Conservation (phyloP, 2,888 invertebrate species). For the Ceramica pisi region DNA sequence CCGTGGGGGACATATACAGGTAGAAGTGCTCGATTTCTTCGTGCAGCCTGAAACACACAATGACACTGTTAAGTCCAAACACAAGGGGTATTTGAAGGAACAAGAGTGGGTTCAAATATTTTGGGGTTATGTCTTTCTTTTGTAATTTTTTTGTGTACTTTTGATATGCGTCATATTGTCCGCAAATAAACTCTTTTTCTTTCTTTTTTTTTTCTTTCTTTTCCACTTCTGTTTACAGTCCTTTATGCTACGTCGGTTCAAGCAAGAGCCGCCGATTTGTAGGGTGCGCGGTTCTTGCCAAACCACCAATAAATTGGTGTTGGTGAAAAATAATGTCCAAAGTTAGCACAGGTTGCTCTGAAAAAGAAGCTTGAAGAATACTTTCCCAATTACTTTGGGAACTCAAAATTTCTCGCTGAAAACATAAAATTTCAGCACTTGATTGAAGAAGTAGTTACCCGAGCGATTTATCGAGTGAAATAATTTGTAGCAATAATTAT, state of each 20-base stretch:
- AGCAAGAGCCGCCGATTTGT: neutral
- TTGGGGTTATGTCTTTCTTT: no score
- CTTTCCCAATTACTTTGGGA: neutral
- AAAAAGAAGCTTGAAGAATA: neutral
- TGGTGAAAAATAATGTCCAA: neutral
- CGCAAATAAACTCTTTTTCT: no score
- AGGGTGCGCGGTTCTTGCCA: neutral
- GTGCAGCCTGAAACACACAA: constrained; percentile 93
- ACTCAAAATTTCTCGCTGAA: neutral
- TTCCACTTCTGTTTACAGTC: neutral
- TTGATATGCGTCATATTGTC: no score
- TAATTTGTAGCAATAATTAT: constrained; percentile 1
- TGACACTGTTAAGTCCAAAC: neutral
- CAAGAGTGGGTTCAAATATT: no score
- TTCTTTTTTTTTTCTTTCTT: no score
- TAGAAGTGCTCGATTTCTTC: constrained; percentile 99
- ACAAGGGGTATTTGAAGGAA: neutral
- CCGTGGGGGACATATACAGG: constrained; percentile 97
- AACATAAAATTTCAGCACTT: constrained; percentile 1
- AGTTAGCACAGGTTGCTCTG: neutral
- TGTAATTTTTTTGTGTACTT: no score
- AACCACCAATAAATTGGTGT: neutral
- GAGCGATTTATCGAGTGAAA: constrained; percentile 7
- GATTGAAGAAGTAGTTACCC: neutral
- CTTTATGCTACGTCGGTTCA: neutral